phyloP scores from a whole-genome alignment of 2,113 vertebrate species.

The Heterotilapia buettikoferi region DNA sequence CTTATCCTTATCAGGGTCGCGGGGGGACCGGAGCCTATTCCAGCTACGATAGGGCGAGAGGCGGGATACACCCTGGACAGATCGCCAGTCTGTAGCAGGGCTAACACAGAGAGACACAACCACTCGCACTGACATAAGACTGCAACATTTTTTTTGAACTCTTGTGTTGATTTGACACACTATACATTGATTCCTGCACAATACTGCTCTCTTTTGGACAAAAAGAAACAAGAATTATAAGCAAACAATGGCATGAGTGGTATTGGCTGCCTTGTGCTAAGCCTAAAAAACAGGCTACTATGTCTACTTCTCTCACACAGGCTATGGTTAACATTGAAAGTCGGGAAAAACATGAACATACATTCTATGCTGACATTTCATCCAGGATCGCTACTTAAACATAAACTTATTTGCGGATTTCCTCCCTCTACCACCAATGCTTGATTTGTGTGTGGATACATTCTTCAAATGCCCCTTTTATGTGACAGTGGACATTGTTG shows the following conservation, averaged over 20 bases:
- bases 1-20: not conserved
- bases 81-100: not conserved
- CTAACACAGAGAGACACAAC: not conserved
- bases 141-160: not conserved
- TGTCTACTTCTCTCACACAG: not conserved
- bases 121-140: not conserved
- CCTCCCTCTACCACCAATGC: not conserved
- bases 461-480: not conserved
- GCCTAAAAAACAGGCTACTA: not conserved
- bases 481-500: not conserved
- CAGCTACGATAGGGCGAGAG: not conserved
- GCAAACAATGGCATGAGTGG: not conserved
- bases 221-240: not conserved
- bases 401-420: not conserved
- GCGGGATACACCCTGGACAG: not conserved
- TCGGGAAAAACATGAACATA: not conserved
- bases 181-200: not conserved
- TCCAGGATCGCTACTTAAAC: not conserved
- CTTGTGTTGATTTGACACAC: not conserved
- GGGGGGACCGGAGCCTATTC: not conserved
- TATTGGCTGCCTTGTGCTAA: not conserved
- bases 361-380: not conserved
- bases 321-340: not conserved
- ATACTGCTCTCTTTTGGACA: not conserved
- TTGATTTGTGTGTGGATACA: not conserved